These are phyloP conservation scores for Nomada fabriciana DNA, from an alignment of 2,888 invertebrate species.

Conservation along the genomic window DNA sequence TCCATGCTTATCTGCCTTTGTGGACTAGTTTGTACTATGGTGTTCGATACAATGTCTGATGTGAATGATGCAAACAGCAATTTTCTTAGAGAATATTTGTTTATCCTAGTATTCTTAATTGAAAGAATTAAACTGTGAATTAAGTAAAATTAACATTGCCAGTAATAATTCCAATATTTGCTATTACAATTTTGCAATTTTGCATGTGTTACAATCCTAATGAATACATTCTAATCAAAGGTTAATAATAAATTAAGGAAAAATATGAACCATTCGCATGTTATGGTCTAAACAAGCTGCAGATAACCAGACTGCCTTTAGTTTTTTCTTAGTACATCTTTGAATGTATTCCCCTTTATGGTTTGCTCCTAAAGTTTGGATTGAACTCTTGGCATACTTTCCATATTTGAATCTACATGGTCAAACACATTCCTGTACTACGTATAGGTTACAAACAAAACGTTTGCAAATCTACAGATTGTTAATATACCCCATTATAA, in stretches of 20 bases:
- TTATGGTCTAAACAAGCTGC: slow-evolving; percentile 1
- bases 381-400: slow-evolving; percentile 74
- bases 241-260: neutral
- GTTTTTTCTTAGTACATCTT: slow-evolving; percentile 29
- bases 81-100: neutral
- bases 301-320: neutral
- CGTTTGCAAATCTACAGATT: slow-evolving; percentile 4
- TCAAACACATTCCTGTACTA: slow-evolving; percentile 67
- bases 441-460: slow-evolving; percentile 60
- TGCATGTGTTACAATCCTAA: neutral
- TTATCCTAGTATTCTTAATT: neutral
- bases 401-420: slow-evolving; percentile 75
- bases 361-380: slow-evolving; percentile 68
- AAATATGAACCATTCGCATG: neutral
- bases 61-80: neutral
- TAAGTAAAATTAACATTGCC: neutral
- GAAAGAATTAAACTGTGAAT: neutral
- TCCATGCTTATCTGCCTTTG: slow-evolving; percentile 57
- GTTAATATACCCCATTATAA: neutral
- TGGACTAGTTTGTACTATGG: slow-evolving; percentile 65
- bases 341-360: slow-evolving; percentile 29
- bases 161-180: neutral
- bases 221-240: neutral
- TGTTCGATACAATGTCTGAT: slow-evolving; percentile 31
- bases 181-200: neutral